Percentiles rank a stretch among this genome's conserved stretches.
These are phyloP conservation scores for Atopsyche davidsoni DNA, from an alignment of 1,140 invertebrate species.

Conservation along the genomic window DNA sequence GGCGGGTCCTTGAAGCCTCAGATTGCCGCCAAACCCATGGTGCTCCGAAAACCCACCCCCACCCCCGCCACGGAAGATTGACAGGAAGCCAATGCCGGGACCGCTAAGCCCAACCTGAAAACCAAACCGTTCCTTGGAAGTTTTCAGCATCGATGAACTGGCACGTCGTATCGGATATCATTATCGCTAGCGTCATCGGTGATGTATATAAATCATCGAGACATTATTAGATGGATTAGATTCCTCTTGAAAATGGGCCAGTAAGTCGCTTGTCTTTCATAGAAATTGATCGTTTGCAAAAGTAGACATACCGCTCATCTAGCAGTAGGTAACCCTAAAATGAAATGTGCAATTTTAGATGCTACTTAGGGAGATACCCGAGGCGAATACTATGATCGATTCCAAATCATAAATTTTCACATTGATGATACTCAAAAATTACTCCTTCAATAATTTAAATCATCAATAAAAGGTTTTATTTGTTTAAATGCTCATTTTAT, in stretches of 20 bases:
- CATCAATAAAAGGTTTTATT: too few relatives aligned
- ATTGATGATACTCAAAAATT: too few relatives aligned
- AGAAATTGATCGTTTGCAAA: background rate
- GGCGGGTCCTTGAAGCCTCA: slow-evolving; percentile 61
- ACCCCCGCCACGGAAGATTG: slow-evolving; percentile 37
- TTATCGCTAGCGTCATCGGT: slow-evolving; percentile 1
- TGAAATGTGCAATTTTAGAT: too few relatives aligned
- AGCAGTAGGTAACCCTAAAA: too few relatives aligned
- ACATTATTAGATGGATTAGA: background rate
- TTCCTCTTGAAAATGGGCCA: background rate
- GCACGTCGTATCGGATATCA: slow-evolving; percentile 6
- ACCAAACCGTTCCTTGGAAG: slow-evolving; percentile 23
- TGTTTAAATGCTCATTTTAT: too few relatives aligned
- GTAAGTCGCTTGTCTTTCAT: background rate
- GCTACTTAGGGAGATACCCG: too few relatives aligned
- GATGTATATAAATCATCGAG: background rate
- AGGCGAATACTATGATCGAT: too few relatives aligned
- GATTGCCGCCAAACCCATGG: slow-evolving; percentile 66
- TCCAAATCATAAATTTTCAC: too few relatives aligned
- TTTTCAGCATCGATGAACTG: slow-evolving; percentile 23
- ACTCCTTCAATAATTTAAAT: too few relatives aligned
- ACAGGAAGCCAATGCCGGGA: slow-evolving; percentile 13
- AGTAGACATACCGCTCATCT: too few relatives aligned
- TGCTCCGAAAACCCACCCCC: slow-evolving; percentile 63
- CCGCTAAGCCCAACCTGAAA: slow-evolving; percentile 19